These are phyloP conservation scores for Cladorhizidae sp. DNA, from an alignment of 37 sponge, comb jelly and placozoan species.

Conservation along the genomic window DNA sequence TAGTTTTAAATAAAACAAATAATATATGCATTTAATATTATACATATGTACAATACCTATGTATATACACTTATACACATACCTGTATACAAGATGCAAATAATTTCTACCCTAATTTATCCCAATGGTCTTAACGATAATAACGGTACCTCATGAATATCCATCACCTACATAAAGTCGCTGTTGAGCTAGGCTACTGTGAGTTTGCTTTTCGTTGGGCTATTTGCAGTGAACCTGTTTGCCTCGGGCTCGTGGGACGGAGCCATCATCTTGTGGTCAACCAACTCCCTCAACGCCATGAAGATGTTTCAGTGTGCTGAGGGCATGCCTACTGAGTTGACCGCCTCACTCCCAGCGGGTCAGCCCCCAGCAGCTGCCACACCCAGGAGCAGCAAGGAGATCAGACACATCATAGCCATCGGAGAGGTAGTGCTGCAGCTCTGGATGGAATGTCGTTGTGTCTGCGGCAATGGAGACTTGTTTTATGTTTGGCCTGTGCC, in stretches of 20 bases:
- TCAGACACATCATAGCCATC: conserved; percentile 41
- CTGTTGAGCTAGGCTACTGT: no score
- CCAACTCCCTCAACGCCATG: conserved; percentile 57
- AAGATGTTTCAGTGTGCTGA: conserved; percentile 56
- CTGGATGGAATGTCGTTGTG: neutral
- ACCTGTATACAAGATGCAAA: no score
- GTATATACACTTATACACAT: no score
- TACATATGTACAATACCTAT: no score
- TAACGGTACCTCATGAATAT: no score
- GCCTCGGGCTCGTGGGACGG: conserved; percentile 65
- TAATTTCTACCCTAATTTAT: no score
- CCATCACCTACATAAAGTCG: no score
- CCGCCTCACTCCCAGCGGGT: neutral
- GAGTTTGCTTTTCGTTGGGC: no score
- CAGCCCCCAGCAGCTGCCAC: neutral
- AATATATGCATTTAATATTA: no score
- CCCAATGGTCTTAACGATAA: no score
- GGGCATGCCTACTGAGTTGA: neutral
- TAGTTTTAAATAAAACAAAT: no score
- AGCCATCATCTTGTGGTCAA: conserved; percentile 64
- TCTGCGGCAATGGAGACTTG: neutral
- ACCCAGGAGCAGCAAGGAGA: neutral
- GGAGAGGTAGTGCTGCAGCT: conserved; percentile 20
- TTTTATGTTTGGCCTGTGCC: neutral
- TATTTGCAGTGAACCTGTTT: conserved; percentile 50